Evolutionary conservation across 2,888 invertebrate genomes (phyloP).

Genomic region (Leuctra nigra): DNA sequence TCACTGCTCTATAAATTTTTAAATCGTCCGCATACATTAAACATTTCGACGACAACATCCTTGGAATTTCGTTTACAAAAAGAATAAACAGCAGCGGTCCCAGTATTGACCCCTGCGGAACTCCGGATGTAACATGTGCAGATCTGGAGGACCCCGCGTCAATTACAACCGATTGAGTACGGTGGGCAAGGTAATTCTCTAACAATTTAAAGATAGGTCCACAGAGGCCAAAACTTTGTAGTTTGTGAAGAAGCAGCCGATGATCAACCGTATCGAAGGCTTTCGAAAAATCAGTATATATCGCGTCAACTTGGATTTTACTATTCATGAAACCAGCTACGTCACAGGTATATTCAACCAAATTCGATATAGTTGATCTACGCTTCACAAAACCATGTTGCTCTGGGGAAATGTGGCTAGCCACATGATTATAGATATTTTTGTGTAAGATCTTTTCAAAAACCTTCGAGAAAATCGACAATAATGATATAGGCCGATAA

Average conservation of each 20-base stretch:
- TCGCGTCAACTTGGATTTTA: slow-evolving; percentile 1
- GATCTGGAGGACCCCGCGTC: neutral
- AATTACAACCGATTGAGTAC: neutral
- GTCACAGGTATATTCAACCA: neutral
- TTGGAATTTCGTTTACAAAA: slow-evolving; percentile 8
- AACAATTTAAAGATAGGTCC: neutral
- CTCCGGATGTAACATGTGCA: neutral
- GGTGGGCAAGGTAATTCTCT: neutral
- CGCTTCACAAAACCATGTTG: neutral
- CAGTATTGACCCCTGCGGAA: slow-evolving; percentile 3
- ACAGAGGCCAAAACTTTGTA: neutral
- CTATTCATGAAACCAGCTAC: neutral
- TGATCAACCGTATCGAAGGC: slow-evolving; percentile 8
- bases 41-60: neutral
- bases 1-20: neutral
- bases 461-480: neutral
- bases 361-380: neutral
- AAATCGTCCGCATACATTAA: slow-evolving; percentile 12
- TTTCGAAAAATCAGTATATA: slow-evolving; percentile 7
- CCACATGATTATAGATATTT: neutral
- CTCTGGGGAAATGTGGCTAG: neutral
- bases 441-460: neutral
- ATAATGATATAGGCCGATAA: neutral
- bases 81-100: slow-evolving; percentile 2
- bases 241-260: neutral